Evolutionary conservation across 2,113 vertebrate species (phyloP).

Genomic region (Procavia capensis): DNA sequence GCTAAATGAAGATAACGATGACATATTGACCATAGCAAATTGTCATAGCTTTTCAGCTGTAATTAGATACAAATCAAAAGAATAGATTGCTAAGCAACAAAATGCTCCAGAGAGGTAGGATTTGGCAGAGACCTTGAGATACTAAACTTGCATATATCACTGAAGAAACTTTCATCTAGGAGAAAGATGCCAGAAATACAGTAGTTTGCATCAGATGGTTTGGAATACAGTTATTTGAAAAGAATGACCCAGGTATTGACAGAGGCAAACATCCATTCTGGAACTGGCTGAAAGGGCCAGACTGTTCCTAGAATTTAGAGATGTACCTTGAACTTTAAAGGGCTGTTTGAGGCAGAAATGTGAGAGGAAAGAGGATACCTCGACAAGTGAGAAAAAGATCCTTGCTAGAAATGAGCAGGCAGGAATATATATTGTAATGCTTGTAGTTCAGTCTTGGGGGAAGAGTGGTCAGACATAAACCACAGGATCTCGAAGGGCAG

Average conservation of each 20-base stretch:
- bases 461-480: not conserved
- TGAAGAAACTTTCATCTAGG: not conserved
- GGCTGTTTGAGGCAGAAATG: not conserved
- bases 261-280: not conserved
- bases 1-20: not conserved
- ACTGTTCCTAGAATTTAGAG: slow-evolving; percentile 1
- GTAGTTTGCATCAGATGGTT: not conserved
- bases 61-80: not conserved
- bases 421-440: not conserved
- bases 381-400: too few species aligned
- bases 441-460: not conserved
- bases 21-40: not conserved
- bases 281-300: not conserved
- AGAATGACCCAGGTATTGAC: accelerated
- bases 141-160: not conserved
- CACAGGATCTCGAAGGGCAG: not conserved
- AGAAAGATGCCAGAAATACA: not conserved
- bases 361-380: not conserved
- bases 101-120: not conserved
- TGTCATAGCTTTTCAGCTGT: not conserved
- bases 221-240: not conserved
- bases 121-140: not conserved
- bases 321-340: not conserved
- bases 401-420: not conserved
- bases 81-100: not conserved